These are phyloP conservation scores for Litocranius walleri DNA, from an alignment of 2,113 vertebrate species.

Conservation along the genomic window DNA sequence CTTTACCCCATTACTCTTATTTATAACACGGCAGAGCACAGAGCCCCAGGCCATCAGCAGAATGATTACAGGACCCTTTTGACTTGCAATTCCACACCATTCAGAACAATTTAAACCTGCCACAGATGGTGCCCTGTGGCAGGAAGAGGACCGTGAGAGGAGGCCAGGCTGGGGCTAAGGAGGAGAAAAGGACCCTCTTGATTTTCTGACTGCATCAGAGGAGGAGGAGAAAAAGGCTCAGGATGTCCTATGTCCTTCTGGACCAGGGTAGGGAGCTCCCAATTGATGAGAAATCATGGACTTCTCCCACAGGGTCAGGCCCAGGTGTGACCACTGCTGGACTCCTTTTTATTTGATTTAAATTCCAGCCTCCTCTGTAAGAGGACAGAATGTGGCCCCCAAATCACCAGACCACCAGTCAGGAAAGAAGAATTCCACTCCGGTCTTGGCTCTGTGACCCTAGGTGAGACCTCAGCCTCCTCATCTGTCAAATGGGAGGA, in stretches of 20 bases:
- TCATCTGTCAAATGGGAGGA: neutral
- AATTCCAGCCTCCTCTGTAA: neutral
- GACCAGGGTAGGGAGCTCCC: neutral
- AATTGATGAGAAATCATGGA: neutral
- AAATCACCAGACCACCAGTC: neutral
- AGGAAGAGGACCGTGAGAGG: neutral
- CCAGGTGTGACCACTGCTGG: neutral
- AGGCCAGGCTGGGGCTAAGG: neutral
- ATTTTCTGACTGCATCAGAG: neutral
- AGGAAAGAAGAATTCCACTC: neutral
- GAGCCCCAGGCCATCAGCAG: conserved; percentile 61
- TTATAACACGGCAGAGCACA: conserved; percentile 67
- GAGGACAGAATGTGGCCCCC: neutral
- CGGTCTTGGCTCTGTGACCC: neutral
- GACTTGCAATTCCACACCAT: conserved; percentile 79
- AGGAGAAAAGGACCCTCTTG: neutral
- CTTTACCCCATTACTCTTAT: conserved; percentile 78
- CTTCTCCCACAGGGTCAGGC: neutral
- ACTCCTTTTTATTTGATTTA: neutral
- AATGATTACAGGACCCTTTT: conserved; percentile 80
- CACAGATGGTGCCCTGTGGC: conserved; percentile 57
- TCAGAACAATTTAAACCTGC: conserved; percentile 71
- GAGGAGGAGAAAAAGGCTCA: neutral
- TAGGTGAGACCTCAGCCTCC: neutral
- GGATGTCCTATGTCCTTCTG: neutral